Conservation (phyloP, 2,888 invertebrate species). For the Caenorhabditis sp. region DNA sequence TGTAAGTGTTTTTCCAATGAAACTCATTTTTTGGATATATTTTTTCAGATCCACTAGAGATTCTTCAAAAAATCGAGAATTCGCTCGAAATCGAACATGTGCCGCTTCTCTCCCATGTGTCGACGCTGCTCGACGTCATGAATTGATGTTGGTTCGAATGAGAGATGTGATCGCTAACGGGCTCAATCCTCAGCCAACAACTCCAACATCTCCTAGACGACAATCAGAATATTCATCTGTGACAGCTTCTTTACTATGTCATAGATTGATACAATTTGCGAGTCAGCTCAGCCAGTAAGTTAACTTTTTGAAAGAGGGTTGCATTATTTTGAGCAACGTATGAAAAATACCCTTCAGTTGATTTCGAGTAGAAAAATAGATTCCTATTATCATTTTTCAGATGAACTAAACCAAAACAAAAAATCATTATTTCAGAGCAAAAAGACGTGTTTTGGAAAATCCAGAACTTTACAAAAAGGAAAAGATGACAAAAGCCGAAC, state of each 20-base stretch:
- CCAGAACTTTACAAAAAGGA: conserved; percentile 78
- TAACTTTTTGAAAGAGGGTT: background rate
- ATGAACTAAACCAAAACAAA: conserved; percentile 1
- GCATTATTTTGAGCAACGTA: no score
- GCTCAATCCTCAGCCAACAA: conserved; percentile 69
- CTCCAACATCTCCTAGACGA: conserved; percentile 22
- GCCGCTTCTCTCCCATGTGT: conserved; percentile 76
- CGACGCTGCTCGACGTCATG: conserved; percentile 80
- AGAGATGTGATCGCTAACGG: conserved; percentile 81
- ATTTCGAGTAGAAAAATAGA: background rate
- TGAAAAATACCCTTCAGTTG: background rate
- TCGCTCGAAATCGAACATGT: conserved; percentile 52
- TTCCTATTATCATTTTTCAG: no score
- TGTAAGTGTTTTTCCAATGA: no score
- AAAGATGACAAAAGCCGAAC: conserved; percentile 51
- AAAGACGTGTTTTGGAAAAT: conserved; percentile 84
- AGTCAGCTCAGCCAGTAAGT: conserved; percentile 75
- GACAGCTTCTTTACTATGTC: conserved; percentile 75
- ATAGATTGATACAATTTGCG: conserved; percentile 81
- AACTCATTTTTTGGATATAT: no score
- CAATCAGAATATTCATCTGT: conserved; percentile 72
- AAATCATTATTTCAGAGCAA: conserved; percentile 75
- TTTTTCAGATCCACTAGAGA: conserved; percentile 46
- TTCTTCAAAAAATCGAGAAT: conserved; percentile 40
- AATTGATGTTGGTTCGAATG: conserved; percentile 74